phyloP scores from a whole-genome alignment of 2,797 vertebrate species.

The Etheostoma nigrum region DNA sequence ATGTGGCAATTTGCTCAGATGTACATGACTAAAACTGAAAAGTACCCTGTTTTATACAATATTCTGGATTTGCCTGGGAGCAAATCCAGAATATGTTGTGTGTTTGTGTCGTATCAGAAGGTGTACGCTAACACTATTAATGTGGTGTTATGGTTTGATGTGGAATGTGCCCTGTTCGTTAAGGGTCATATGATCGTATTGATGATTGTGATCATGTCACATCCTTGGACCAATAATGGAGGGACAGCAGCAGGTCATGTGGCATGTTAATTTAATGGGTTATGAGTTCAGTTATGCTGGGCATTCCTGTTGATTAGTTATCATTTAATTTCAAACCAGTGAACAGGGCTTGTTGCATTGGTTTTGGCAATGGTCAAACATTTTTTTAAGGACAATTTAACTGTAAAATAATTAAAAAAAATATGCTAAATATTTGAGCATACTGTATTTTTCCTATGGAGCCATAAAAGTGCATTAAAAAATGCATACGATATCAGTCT shows the following conservation, averaged over 20 bases:
- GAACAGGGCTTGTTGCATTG: not conserved
- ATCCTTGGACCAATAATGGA: constrained; percentile 13
- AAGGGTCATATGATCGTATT: constrained; percentile 38
- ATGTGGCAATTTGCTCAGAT: not conserved
- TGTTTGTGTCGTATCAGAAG: not conserved
- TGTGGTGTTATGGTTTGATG: constrained; percentile 6
- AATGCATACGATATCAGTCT: not conserved
- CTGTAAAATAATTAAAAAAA: not conserved
- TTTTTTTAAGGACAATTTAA: not conserved
- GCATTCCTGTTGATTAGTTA: not conserved
- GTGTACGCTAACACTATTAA: not conserved
- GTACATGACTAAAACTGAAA: not conserved
- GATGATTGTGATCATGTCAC: constrained; percentile 5
- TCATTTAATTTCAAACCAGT: not conserved
- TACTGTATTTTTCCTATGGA: too few species aligned
- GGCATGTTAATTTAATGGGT: constrained; percentile 2
- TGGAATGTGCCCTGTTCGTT: constrained; percentile 12
- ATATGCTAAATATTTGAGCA: not conserved
- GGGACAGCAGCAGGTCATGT: constrained; percentile 22
- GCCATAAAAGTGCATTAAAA: not conserved
- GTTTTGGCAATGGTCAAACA: not conserved
- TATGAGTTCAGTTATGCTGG: constrained; percentile 19
- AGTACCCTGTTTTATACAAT: not conserved
- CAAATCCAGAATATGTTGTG: not conserved
- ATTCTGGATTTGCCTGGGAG: not conserved